Conservation (phyloP, 2,888 invertebrate genomes). For the Timema cristinae region DNA sequence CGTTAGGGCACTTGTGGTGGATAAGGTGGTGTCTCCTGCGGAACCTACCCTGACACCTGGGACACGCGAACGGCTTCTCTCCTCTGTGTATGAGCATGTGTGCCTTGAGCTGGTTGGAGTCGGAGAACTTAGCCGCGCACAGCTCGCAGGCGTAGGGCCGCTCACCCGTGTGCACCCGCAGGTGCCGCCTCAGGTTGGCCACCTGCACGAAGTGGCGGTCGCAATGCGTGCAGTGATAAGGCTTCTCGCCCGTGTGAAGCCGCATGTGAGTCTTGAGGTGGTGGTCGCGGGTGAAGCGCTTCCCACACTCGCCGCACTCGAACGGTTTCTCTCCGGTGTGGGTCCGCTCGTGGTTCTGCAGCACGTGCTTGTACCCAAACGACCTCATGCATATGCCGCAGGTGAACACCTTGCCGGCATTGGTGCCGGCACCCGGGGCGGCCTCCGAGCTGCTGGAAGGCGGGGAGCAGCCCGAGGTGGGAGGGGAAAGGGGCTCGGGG, state of each 20-base stretch:
- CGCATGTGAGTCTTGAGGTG: constrained; percentile 91
- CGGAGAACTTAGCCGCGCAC: constrained; percentile 82
- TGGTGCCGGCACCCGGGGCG: constrained; percentile 37
- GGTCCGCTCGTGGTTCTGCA: constrained; percentile 91
- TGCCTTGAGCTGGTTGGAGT: constrained; percentile 88
- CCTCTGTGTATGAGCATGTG: constrained; percentile 86
- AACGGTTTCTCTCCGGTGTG: constrained; percentile 95
- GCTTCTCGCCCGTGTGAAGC: constrained; percentile 89
- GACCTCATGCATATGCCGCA: constrained; percentile 84
- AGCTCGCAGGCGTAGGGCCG: constrained; percentile 84
- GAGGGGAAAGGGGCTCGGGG: constrained; percentile 52
- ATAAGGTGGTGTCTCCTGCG: constrained; percentile 80
- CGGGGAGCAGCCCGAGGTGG: constrained; percentile 47
- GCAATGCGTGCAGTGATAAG: constrained; percentile 88
- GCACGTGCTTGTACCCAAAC: constrained; percentile 90
- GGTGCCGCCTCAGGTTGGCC: constrained; percentile 82
- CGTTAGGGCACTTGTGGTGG: constrained; percentile 73
- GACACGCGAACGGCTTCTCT: constrained; percentile 83
- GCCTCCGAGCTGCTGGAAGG: constrained; percentile 12
- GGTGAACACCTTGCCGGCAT: constrained; percentile 74
- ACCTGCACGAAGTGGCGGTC: constrained; percentile 92
- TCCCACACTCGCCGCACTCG: constrained; percentile 87
- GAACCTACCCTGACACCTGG: constrained; percentile 73
- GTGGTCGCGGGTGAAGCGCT: constrained; percentile 88
- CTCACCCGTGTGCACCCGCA: constrained; percentile 89